phyloP scores from a whole-genome alignment of 2,888 invertebrate genomes.

The Zele albiditarsus region DNA sequence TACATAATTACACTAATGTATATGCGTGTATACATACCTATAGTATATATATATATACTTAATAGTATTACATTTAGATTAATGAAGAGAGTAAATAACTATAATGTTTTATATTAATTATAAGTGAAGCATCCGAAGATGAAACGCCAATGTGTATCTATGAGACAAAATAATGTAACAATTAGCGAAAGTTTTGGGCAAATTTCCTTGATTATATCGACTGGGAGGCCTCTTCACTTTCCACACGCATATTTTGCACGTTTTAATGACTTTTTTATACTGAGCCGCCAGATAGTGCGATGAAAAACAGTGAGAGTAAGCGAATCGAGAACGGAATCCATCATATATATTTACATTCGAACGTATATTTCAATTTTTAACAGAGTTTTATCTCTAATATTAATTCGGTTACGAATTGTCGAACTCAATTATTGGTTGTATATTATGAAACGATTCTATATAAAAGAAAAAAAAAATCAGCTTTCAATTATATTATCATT shows the following conservation, averaged over 20 bases:
- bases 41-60: slow-evolving; percentile 26
- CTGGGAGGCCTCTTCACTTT: slow-evolving; percentile 11
- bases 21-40: slow-evolving; percentile 21
- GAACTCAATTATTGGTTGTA: neutral
- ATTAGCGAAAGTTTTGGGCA: neutral
- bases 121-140: slow-evolving; percentile 26
- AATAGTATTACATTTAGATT: slow-evolving; percentile 35
- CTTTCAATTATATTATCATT: neutral
- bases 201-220: slow-evolving; percentile 9
- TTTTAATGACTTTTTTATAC: slow-evolving; percentile 9
- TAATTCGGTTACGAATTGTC: neutral
- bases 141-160: slow-evolving; percentile 32
- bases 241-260: slow-evolving; percentile 2
- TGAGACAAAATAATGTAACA: slow-evolving; percentile 12
- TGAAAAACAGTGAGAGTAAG: neutral
- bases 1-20: slow-evolving; percentile 7
- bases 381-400: neutral
- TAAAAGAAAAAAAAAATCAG: neutral
- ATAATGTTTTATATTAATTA: slow-evolving; percentile 40
- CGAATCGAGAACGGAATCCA: neutral
- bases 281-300: neutral
- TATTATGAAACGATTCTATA: neutral
- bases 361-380: neutral
- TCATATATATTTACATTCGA: neutral
- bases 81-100: slow-evolving; percentile 34